Base-by-base conservation (phyloP, 2,797 vertebrate species). In the Alfaro cultratus region DNA sequence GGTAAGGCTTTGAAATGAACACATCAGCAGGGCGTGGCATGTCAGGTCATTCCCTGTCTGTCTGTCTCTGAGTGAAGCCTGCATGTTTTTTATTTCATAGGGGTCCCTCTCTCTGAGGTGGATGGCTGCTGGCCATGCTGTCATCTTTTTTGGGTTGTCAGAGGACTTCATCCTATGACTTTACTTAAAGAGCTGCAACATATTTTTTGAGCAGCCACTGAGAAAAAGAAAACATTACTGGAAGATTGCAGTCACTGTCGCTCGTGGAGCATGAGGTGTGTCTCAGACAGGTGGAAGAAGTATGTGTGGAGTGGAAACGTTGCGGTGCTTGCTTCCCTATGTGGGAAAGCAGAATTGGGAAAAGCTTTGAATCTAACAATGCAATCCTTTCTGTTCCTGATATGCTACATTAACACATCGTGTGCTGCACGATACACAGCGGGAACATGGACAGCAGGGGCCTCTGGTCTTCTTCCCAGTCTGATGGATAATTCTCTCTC, bases 61-160 rank as follows among this genome's bases (percentile, higher is more conserved):
- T 86, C 13, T 46, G 45, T 88, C 71, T 60, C 70, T 15, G 23
- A 75, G 70, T 86, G 80, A 89, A 87, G 79, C 55, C 41, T 80
- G 76, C 86, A 68, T 78, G 41, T 89, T 87, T 87, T 91, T 91
- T 89, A 88, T 92, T 92, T 94, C 80, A 88, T 73, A 74, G 90
- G 89, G 93, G 86, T 92, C 89, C 87, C 86, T 80, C 46, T 83
- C 60, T 45, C 67, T 70, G 45, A 78, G 53, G 7, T 73, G 12
- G 75, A 80, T 60, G 77, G 82, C 88, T 83, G 36, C 77, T 45
- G 73, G 86, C 78, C 79, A 75, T 92, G 85, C 87, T 84, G 75
- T 92, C 90, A 75, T 90, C 76, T 84, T 89, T 53, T 47, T 80
- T 74, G 83, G 84, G 84, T 81, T 89, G 92, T 92, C 92, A 90